Evolutionary conservation across 2,113 vertebrate genomes (phyloP).

Genomic region (Myxocyprinus asiaticus): DNA sequence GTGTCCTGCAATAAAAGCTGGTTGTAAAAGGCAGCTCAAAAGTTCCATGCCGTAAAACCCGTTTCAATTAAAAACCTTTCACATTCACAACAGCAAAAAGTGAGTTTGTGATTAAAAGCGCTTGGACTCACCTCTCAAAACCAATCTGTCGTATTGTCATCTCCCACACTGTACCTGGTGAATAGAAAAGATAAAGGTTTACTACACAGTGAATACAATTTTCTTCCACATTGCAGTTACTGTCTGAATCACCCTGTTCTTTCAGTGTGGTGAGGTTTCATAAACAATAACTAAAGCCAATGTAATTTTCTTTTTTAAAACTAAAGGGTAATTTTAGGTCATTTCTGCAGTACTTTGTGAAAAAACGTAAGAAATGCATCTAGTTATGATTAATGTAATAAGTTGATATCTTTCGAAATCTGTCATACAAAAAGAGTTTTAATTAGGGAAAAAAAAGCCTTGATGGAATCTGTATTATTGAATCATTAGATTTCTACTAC

Average conservation of each 20-base stretch:
- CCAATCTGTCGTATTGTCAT: constrained; percentile 93
- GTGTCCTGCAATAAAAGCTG: neutral
- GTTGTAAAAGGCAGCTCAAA: no score
- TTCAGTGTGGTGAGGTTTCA: no score
- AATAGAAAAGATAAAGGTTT: constrained; percentile 56
- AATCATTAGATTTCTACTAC: no score
- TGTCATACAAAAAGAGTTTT: no score
- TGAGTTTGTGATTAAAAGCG: neutral
- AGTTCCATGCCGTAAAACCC: no score
- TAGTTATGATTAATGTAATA: no score
- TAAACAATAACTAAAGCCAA: neutral
- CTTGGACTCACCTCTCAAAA: constrained; percentile 90
- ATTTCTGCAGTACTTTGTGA: neutral
- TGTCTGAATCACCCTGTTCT: neutral
- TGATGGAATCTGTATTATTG: no score
- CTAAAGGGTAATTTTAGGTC: neutral
- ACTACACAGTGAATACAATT: neutral
- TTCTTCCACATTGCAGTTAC: neutral
- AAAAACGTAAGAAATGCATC: no score
- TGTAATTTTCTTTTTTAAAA: neutral
- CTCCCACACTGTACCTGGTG: constrained; percentile 90
- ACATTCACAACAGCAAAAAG: no score
- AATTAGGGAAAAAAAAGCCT: no score
- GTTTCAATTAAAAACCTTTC: neutral
- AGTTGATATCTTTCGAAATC: no score